Base-by-base conservation (phyloP, 2,113 vertebrate genomes). In the Gila orcuttii region DNA sequence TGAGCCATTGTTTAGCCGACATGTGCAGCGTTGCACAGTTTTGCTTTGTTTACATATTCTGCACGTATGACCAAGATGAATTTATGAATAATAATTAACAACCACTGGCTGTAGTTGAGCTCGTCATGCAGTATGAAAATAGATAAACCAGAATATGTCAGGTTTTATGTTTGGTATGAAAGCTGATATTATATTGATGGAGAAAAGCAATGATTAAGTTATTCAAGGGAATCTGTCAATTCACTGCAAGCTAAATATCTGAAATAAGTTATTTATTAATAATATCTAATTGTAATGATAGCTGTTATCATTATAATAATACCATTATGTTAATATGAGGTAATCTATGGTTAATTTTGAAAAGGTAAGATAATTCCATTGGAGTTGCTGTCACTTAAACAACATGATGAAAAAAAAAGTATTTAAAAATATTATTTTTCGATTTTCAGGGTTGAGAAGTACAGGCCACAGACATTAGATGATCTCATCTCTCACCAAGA, bases 401-500 rank as follows among this genome's bases (percentile, higher is more conserved):
- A 42, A 42, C 39, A 39, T n/a, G 21, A 42, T 69, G 3, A 10
- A 69, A 31, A 31, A 52, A 21, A 31, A 1, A 39, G 3, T 15
- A 7, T 77, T 77, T 55, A 55, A 28, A 76, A 4, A 1, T 52
- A 9, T 3, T 10, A 31, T 33, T 31, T 50, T 6, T 28, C 28
- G 2, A 15, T 64, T 75, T 87, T 36, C 85, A 99, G 98, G 98
- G 98, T 99, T 85, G 98, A 99, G 90, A 99, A 99, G 84, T 99
- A 99, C 92, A 95, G 98, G 82, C 98, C 97, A 0, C 96, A 97
- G 89, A 96, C 91, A 0, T 93, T 99, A 15, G 94, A 95, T 79
- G 98, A 99, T 75, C 93, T 99, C 89, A 98, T 99, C 89, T 99
- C 98, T 12, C 98, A 99, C 89, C 94, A 92, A 91, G 98, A 99